Evolutionary conservation across 2,888 invertebrate genomes (phyloP).

Genomic region (Itoplectis maculator): DNA sequence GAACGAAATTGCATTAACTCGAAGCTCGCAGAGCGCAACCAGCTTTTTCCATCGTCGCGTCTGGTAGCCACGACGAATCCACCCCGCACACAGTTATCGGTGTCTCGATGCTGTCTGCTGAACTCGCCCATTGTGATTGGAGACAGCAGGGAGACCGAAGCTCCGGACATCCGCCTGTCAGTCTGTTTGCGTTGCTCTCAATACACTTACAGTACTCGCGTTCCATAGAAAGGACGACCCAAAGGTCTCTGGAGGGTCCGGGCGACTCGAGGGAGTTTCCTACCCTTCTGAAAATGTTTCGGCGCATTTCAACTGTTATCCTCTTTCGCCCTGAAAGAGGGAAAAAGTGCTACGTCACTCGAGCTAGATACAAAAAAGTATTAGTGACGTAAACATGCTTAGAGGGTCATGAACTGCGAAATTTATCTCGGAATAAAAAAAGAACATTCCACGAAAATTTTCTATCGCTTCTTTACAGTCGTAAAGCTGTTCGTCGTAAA

Average conservation of each 20-base stretch:
- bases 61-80: background rate
- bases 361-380: too few relatives aligned
- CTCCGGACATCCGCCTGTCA: conserved; percentile 14
- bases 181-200: conserved; percentile 13
- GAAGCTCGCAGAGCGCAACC: background rate
- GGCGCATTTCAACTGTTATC: background rate
- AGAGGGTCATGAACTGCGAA: too few relatives aligned
- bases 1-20: background rate
- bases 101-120: background rate
- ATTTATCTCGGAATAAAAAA: too few relatives aligned
- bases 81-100: background rate
- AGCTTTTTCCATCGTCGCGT: background rate
- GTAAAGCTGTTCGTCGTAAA: too few relatives aligned
- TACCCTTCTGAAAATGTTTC: conserved; percentile 4
- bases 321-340: background rate
- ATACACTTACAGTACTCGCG: background rate
- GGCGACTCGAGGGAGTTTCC: background rate
- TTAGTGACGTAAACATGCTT: too few relatives aligned
- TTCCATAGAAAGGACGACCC: background rate
- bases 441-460: too few relatives aligned
- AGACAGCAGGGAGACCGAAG: conserved; percentile 1
- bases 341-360: background rate
- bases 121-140: conserved; percentile 11
- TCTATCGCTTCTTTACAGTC: too few relatives aligned
- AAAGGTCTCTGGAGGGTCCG: background rate